phyloP scores from a whole-genome alignment of 2,113 vertebrate genomes.

The Pseudolaguvia tuberculata region DNA sequence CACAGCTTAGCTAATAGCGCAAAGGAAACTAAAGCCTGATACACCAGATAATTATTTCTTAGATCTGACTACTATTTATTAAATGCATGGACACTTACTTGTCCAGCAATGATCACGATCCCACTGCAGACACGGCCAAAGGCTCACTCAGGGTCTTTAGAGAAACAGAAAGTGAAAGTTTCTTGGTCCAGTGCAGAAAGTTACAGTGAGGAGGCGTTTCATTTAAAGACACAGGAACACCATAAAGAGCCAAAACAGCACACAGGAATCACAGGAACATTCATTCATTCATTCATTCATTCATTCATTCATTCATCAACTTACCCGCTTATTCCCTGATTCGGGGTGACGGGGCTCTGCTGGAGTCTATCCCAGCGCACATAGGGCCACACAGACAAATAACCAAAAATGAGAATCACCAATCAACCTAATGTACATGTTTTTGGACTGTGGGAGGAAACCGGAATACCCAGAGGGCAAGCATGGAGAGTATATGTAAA shows the following conservation, averaged over 20 bases:
- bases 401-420: no score
- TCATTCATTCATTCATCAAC: background rate
- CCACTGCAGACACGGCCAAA: background rate
- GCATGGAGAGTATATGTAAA: no score
- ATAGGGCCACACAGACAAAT: no score
- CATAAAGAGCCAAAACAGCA: no score
- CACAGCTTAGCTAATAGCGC: background rate
- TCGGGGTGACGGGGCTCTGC: no score
- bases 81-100: background rate
- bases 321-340: no score
- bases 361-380: no score
- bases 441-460: no score
- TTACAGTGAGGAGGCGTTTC: background rate
- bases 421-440: no score
- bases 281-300: background rate
- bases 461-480: no score
- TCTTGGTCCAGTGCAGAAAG: background rate
- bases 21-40: background rate
- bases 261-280: background rate
- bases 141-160: background rate
- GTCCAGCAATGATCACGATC: no score
- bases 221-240: conserved; percentile 24
- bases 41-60: background rate
- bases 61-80: background rate
- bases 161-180: conserved; percentile 12